Evolutionary conservation across 2,113 vertebrate species (phyloP), one percentile per base, ranked within the genome.

Genomic region (Psittacula cyanocephala): DNA sequence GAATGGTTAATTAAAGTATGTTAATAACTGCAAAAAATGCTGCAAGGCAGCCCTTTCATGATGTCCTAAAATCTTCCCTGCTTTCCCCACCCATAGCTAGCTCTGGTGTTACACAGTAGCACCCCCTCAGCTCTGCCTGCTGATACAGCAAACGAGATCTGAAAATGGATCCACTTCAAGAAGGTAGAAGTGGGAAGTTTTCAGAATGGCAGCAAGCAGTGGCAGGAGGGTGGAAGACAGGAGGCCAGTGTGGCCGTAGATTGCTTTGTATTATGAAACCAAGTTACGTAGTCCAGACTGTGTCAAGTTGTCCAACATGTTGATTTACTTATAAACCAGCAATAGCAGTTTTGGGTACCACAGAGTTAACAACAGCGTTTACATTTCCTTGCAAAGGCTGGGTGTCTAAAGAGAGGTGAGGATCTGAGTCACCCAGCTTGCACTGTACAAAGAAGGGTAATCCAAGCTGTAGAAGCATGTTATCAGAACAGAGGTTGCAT

Each of bases 31-130:
- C 91, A 71, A 8, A 79, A 68, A 68, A 31, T 81, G 80, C 81
- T 96, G 52, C 65, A 60, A 95, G 91, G 86, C 65, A 89, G 74
- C 69, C 71, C 74, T 93, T 95, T 60, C 46, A 27, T 7, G 19
- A 3, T 71, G 25, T 22, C 69, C 46, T 50, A 68, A 70, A 33
- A 24, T 9, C 41, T 28, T 64, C 47, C 35, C 35, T 91, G 41
- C 41, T 28, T 44, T 71, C 29, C n/a, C 43, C 52, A 35, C 27
- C 39, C 1, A 0, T 13, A 13, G 46, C 9, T 23, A 29, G 63
- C 50, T 77, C 25, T 67, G 86, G 53, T 0, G 0, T 33, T 41
- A 29, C 63, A 35, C 81, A 9, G 62, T 15, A 67, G n/a, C 79
- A 28, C 13, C 13, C 19, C 29, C 49, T 33, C 23, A n/a, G 33